These are phyloP conservation scores for Thunnus thynnus DNA, from an alignment of 2,113 vertebrate genomes.

Conservation along the genomic window DNA sequence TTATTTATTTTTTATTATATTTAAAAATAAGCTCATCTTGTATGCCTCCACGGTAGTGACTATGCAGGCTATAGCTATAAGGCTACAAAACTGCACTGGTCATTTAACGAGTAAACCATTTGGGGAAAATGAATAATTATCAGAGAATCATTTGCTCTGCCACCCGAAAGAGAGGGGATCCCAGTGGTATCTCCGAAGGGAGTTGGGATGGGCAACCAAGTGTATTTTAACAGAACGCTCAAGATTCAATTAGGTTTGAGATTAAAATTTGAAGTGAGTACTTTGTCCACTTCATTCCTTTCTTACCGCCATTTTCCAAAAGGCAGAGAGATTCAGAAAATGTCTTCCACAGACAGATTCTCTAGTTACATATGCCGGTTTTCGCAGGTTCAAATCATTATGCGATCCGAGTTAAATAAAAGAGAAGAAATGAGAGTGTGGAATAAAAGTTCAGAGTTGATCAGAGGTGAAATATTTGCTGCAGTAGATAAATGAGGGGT, in stretches of 20 bases:
- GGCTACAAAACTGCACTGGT: neutral
- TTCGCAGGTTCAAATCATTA: constrained; percentile 18
- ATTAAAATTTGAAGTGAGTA: constrained; percentile 30
- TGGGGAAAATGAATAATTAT: constrained; percentile 13
- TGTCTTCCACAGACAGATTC: constrained; percentile 21
- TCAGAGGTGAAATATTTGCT: constrained; percentile 50
- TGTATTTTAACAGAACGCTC: constrained; percentile 28
- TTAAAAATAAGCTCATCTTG: neutral
- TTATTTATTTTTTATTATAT: neutral
- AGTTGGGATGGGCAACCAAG: neutral
- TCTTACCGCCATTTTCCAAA: constrained; percentile 16
- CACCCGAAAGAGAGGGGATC: constrained; percentile 1
- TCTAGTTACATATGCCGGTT: constrained; percentile 14
- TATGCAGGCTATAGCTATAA: neutral
- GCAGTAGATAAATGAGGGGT: constrained; percentile 50
- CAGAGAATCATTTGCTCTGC: constrained; percentile 21
- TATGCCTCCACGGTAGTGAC: neutral
- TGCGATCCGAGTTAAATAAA: constrained; percentile 28
- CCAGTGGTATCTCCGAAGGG: constrained; percentile 4
- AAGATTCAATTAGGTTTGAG: constrained; percentile 44
- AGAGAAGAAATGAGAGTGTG: constrained; percentile 21
- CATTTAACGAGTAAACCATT: constrained; percentile 45
- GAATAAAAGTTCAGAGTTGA: constrained; percentile 39
- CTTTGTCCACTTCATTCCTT: constrained; percentile 36
- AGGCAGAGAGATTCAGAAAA: constrained; percentile 7